Conservation (phyloP, 1,140 invertebrate species). For the Drosophila mauritiana region DNA sequence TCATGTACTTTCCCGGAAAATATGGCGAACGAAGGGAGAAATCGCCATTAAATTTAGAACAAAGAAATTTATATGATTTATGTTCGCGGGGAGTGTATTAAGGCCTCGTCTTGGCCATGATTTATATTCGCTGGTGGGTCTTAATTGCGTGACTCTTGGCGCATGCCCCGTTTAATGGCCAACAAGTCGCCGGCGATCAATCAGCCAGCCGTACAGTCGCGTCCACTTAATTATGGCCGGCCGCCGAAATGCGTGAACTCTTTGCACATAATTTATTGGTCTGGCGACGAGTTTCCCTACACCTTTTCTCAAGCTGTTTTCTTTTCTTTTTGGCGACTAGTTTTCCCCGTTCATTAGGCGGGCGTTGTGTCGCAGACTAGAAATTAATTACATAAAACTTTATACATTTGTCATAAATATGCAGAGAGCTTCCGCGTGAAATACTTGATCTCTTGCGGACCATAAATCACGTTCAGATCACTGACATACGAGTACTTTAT, state of each 20-base stretch:
- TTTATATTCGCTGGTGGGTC: constrained; percentile 31
- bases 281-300: constrained; percentile 46
- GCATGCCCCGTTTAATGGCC: constrained; percentile 69
- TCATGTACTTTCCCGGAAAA: background rate
- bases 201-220: constrained; percentile 51
- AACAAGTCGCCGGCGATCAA: constrained; percentile 70
- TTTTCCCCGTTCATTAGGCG: constrained; percentile 48
- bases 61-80: constrained; percentile 49
- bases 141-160: constrained; percentile 73
- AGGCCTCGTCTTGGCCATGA: constrained; percentile 40
- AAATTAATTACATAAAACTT: constrained; percentile 60
- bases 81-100: constrained; percentile 25
- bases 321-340: background rate
- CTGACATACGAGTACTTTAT: constrained; percentile 12
- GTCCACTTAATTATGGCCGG: constrained; percentile 38
- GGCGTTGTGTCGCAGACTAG: constrained; percentile 1
- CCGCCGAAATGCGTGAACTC: constrained; percentile 46
- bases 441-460: constrained; percentile 36
- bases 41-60: constrained; percentile 40
- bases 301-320: constrained; percentile 5
- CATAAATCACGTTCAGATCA: constrained; percentile 61
- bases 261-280: constrained; percentile 61
- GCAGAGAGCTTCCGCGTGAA: constrained; percentile 51
- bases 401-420: constrained; percentile 71
- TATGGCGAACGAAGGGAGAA: constrained; percentile 6